Evolutionary conservation across 2,888 invertebrate genomes (phyloP).

Genomic region (Ditula angustiorana): DNA sequence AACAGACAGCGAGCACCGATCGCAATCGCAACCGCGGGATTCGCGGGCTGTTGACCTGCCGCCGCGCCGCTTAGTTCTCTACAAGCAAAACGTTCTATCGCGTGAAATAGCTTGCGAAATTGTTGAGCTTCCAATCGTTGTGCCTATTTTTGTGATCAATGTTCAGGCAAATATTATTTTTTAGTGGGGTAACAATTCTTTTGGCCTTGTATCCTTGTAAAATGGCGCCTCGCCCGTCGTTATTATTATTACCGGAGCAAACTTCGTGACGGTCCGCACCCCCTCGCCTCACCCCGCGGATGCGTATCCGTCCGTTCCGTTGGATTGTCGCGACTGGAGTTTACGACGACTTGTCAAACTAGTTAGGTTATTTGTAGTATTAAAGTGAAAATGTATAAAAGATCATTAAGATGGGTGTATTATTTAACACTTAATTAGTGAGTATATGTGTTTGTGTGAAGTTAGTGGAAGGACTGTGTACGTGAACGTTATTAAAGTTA

Average conservation of each 20-base stretch:
- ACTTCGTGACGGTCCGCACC: constrained; percentile 83
- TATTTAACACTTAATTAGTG: constrained; percentile 63
- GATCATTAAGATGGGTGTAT: constrained; percentile 58
- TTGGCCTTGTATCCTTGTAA: constrained; percentile 84
- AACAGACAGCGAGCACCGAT: constrained; percentile 62
- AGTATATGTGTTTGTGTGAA: constrained; percentile 55
- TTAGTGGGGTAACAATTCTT: constrained; percentile 70
- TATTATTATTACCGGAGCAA: constrained; percentile 83
- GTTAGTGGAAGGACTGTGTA: constrained; percentile 50
- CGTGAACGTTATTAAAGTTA: constrained; percentile 59
- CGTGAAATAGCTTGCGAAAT: constrained; percentile 57
- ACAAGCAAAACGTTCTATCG: constrained; percentile 58
- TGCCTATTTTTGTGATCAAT: constrained; percentile 35
- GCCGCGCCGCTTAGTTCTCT: constrained; percentile 64
- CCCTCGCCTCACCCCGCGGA: constrained; percentile 74
- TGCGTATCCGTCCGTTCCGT: constrained; percentile 72
- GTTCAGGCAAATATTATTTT: constrained; percentile 54
- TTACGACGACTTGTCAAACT: constrained; percentile 84
- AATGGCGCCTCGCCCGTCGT: constrained; percentile 81
- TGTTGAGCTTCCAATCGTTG: constrained; percentile 43
- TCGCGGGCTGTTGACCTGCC: constrained; percentile 80
- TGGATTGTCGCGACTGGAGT: constrained; percentile 77
- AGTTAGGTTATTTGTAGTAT: constrained; percentile 78
- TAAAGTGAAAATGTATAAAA: constrained; percentile 61
- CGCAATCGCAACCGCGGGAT: constrained; percentile 52